Percentiles rank a stretch among this genome's conserved stretches.
Evolutionary conservation across 2,888 invertebrate species (phyloP).

Genomic region (Microplitis deprimator): DNA sequence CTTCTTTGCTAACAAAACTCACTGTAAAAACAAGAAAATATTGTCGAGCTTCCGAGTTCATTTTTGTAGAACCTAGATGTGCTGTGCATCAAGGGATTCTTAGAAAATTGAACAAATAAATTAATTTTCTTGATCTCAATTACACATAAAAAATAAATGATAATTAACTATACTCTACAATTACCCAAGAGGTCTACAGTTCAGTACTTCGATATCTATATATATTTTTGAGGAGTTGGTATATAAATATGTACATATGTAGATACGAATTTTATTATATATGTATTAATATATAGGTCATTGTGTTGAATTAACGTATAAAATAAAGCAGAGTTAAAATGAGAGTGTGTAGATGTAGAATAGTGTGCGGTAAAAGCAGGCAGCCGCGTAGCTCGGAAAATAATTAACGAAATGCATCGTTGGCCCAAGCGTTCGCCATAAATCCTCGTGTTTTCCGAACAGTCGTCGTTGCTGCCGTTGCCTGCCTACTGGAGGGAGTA

Average conservation of each 20-base stretch:
- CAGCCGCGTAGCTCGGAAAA: conserved; percentile 52
- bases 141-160: neutral
- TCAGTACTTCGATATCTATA: too few relatives aligned
- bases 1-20: neutral
- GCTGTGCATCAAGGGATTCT: neutral
- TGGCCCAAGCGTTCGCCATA: conserved; percentile 54
- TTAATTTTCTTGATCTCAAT: neutral
- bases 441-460: conserved; percentile 59
- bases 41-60: neutral
- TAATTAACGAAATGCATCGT: conserved; percentile 62
- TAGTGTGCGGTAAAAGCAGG: too few relatives aligned
- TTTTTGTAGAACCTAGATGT: neutral
- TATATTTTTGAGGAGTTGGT: too few relatives aligned
- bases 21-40: neutral
- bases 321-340: conserved; percentile 12
- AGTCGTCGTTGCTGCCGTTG: conserved; percentile 55
- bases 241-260: too few relatives aligned
- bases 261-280: neutral
- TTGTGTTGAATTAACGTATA: neutral
- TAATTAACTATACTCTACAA: too few relatives aligned
- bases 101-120: neutral
- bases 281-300: neutral
- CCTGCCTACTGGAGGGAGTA: conserved; percentile 16
- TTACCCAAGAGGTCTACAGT: too few relatives aligned
- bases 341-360: conserved; percentile 1